Evolutionary conservation across 64 coral and sea anemone genomes (phyloP).

Genomic region (Porites lutea): DNA sequence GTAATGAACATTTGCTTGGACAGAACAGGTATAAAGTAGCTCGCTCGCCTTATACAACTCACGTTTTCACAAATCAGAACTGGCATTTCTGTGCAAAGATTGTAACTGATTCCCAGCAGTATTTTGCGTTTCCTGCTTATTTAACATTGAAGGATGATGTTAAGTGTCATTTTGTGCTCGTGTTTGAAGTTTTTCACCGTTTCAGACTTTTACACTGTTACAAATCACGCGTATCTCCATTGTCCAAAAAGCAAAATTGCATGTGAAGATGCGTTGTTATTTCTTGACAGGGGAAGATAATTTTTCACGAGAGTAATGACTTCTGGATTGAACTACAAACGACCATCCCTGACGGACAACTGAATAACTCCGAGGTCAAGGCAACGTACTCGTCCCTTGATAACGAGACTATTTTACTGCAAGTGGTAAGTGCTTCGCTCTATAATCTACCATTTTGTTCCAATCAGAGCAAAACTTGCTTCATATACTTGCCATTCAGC

Average conservation of each 20-base stretch:
- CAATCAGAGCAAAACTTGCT: not conserved
- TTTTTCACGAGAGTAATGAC: constrained; percentile 33
- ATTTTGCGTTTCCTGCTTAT: too few relatives aligned
- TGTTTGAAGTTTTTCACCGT: too few relatives aligned
- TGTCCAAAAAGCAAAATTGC: not conserved
- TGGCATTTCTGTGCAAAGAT: too few relatives aligned
- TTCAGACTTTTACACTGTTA: not conserved
- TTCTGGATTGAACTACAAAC: constrained; percentile 35
- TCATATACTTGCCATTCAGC: too few relatives aligned
- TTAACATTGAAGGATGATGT: too few relatives aligned
- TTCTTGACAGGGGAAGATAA: constrained; percentile 49
- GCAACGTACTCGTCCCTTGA: constrained; percentile 29
- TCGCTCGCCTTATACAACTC: too few relatives aligned
- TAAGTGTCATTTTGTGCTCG: too few relatives aligned
- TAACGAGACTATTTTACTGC: constrained; percentile 52
- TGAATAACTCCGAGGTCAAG: constrained; percentile 37
- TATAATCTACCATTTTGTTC: not conserved
- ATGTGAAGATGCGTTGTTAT: not conserved
- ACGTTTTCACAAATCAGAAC: too few relatives aligned
- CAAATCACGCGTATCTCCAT: not conserved
- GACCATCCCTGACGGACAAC: not conserved
- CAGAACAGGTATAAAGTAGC: too few relatives aligned
- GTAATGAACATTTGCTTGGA: too few relatives aligned
- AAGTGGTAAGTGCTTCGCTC: constrained; percentile 46
- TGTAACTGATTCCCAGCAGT: too few relatives aligned